Percentiles rank a stretch among this genome's conserved stretches.
phyloP scores from a whole-genome alignment of 2,113 vertebrate genomes.

The Trematocara stigmaticum region DNA sequence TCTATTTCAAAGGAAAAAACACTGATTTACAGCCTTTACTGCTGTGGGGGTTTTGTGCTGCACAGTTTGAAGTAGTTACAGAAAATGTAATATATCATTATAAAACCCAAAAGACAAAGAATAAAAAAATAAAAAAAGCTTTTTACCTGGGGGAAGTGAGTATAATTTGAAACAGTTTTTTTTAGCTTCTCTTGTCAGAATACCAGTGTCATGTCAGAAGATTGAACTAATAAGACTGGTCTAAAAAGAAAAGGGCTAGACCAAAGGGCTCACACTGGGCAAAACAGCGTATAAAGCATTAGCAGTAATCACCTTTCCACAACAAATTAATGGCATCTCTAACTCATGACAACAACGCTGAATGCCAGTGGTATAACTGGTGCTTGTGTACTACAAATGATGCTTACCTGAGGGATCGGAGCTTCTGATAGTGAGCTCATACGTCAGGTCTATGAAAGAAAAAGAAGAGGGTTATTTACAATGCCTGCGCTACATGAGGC shows the following conservation, averaged over 20 bases:
- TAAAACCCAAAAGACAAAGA: background rate
- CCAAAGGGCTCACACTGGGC: background rate
- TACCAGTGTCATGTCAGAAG: background rate
- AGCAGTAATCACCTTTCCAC: background rate
- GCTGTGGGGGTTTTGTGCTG: background rate
- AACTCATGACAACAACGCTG: background rate
- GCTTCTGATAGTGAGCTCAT: conserved; percentile 89
- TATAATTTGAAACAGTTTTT: background rate
- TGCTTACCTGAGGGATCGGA: conserved; percentile 86
- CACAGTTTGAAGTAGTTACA: background rate
- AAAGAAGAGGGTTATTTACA: conserved; percentile 37
- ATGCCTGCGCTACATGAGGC: background rate
- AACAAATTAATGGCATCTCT: background rate
- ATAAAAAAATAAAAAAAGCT: background rate
- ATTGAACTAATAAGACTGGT: background rate
- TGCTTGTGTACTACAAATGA: background rate
- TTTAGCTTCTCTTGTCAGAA: background rate
- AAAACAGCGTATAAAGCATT: background rate
- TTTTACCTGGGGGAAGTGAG: background rate
- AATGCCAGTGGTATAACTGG: background rate
- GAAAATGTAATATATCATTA: background rate
- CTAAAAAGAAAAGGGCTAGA: background rate
- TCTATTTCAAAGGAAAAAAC: background rate
- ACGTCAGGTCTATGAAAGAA: conserved; percentile 85
- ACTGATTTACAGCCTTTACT: background rate